Evolutionary conservation across 2,113 vertebrate species (phyloP).

Genomic region (Hippocampus barbouri): DNA sequence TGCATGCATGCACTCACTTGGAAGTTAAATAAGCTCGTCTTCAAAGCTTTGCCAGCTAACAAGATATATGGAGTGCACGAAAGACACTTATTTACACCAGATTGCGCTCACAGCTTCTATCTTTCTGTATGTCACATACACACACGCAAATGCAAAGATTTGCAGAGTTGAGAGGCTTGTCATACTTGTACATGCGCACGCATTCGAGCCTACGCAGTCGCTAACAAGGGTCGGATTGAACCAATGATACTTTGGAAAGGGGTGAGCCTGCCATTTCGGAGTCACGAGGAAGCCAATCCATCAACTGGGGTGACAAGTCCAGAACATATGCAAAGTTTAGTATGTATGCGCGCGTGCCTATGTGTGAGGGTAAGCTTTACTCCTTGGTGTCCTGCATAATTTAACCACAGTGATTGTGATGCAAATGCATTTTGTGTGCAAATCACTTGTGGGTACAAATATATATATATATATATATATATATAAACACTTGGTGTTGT

Average conservation of each 20-base stretch:
- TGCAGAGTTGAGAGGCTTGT: not conserved
- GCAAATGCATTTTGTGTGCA: not conserved
- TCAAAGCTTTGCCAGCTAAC: conserved; percentile 56
- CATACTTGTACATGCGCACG: not conserved
- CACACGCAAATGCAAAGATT: not conserved
- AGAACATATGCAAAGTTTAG: conserved; percentile 33
- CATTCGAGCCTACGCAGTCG: not conserved
- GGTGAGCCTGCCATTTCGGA: conserved; percentile 21
- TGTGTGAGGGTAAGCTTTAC: too few relatives aligned
- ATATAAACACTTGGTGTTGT: not conserved
- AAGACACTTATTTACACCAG: conserved; percentile 41
- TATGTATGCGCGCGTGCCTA: not conserved
- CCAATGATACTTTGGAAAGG: conserved; percentile 24
- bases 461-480: not conserved
- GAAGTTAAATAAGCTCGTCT: conserved; percentile 21
- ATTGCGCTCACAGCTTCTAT: conserved; percentile 29
- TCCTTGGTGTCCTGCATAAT: not conserved
- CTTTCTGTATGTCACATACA: not conserved
- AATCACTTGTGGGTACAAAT: not conserved
- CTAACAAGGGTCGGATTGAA: conserved; percentile 53
- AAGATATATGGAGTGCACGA: conserved; percentile 47
- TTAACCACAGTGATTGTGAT: not conserved
- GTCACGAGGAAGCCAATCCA: conserved; percentile 2
- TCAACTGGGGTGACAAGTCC: conserved; percentile 32
- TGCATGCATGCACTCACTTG: not conserved